A percentile compares a stretch with the other conserved stretches of the same genome.
Evolutionary conservation across 2,797 vertebrate species (phyloP).

Genomic region (Parauchenoglanis punctatus): DNA sequence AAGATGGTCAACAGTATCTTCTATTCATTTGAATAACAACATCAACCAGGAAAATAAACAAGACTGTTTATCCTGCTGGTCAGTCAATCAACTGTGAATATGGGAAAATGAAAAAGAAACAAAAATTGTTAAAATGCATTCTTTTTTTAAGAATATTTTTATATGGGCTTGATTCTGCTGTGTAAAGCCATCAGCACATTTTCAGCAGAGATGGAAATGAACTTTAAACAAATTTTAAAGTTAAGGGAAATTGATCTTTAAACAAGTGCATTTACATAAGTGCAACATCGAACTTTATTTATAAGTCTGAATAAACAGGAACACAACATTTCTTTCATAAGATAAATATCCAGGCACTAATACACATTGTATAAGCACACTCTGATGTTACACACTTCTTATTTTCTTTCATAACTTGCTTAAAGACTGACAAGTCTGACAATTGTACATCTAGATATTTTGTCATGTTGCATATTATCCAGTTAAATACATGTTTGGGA

Average conservation of each 20-base stretch:
- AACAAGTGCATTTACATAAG: background rate
- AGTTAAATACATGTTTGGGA: background rate
- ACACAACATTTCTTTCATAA: background rate
- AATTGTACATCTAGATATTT: background rate
- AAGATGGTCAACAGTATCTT: background rate
- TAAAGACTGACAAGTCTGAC: background rate
- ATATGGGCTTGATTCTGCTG: background rate
- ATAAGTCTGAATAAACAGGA: background rate
- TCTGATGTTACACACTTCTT: background rate
- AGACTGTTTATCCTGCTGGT: background rate
- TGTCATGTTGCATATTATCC: background rate
- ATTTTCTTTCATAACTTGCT: background rate
- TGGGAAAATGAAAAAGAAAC: background rate
- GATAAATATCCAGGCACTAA: background rate
- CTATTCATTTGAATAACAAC: background rate
- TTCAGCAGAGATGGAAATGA: background rate
- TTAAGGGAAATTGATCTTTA: background rate
- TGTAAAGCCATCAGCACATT: background rate
- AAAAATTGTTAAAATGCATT: background rate
- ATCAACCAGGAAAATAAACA: background rate
- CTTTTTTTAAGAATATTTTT: background rate
- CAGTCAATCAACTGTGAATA: background rate
- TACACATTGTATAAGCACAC: background rate
- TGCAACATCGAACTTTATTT: background rate
- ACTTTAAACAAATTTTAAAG: background rate